Percentiles rank a stretch among this genome's conserved stretches.
Evolutionary conservation across 2,888 invertebrate genomes (phyloP).

Genomic region (Druceiella hillmani): DNA sequence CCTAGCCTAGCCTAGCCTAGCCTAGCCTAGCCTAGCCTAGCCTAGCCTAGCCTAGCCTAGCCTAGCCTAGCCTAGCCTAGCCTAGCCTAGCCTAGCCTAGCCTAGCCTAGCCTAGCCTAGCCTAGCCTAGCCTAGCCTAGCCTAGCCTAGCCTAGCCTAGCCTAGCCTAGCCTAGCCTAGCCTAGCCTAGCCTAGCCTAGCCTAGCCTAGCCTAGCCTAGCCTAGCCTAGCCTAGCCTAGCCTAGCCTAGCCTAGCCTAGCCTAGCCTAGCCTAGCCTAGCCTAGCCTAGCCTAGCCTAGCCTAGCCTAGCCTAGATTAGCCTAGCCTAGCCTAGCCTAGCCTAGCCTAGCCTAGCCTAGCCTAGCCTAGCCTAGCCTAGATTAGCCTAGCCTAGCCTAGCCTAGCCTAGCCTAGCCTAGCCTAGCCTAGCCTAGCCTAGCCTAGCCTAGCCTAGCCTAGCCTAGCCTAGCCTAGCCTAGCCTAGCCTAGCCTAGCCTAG

Average conservation of each 20-base stretch:
- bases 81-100: too few relatives aligned
- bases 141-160: too few relatives aligned
- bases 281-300: conserved; percentile 18
- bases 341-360: conserved; percentile 18
- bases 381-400: conserved; percentile 12
- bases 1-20: too few relatives aligned
- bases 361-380: conserved; percentile 18
- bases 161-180: too few relatives aligned
- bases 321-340: conserved; percentile 17
- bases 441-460: too few relatives aligned
- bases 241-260: conserved; percentile 17
- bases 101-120: too few relatives aligned
- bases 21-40: too few relatives aligned
- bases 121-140: too few relatives aligned
- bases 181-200: conserved; percentile 13
- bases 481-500: conserved; percentile 11
- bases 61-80: too few relatives aligned
- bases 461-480: conserved; percentile 8
- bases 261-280: conserved; percentile 19
- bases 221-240: conserved; percentile 17
- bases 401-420: conserved; percentile 18
- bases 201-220: conserved; percentile 9
- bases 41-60: too few relatives aligned
- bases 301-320: conserved; percentile 16
- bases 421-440: conserved; percentile 20